A percentile compares a stretch with the other conserved stretches of the same genome.
Evolutionary conservation across 2,888 invertebrate genomes (phyloP).

Genomic region (Brachyptera putata): DNA sequence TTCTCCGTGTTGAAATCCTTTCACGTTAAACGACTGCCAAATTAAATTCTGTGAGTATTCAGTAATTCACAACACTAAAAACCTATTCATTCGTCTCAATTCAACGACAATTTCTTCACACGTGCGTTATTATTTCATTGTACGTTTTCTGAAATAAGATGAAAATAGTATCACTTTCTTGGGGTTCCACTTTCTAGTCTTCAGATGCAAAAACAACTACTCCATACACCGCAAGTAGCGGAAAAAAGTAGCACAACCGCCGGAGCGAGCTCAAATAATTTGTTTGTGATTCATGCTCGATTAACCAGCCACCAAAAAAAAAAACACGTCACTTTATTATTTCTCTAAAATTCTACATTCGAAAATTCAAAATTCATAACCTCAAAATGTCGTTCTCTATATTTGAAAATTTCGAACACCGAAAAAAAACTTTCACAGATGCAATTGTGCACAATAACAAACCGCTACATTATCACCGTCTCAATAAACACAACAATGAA

Average conservation of each 20-base stretch:
- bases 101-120: neutral
- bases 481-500: no score
- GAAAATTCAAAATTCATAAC: no score
- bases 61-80: neutral
- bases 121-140: no score
- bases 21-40: neutral
- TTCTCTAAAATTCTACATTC: no score
- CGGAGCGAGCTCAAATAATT: neutral
- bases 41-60: neutral
- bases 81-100: neutral
- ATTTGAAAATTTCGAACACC: no score
- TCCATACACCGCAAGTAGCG: neutral
- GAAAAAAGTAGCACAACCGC: neutral
- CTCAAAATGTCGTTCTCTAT: no score
- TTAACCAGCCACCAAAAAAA: neutral
- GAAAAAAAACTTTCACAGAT: no score
- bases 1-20: neutral
- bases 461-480: no score
- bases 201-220: neutral
- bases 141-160: no score
- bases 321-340: no score
- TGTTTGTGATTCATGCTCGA: neutral
- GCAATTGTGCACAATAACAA: no score
- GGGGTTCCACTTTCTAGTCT: neutral
- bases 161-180: neutral